Percentiles rank a stretch among this genome's conserved stretches.
phyloP scores from a whole-genome alignment of 2,797 vertebrate species.

The Sciurus vulgaris region DNA sequence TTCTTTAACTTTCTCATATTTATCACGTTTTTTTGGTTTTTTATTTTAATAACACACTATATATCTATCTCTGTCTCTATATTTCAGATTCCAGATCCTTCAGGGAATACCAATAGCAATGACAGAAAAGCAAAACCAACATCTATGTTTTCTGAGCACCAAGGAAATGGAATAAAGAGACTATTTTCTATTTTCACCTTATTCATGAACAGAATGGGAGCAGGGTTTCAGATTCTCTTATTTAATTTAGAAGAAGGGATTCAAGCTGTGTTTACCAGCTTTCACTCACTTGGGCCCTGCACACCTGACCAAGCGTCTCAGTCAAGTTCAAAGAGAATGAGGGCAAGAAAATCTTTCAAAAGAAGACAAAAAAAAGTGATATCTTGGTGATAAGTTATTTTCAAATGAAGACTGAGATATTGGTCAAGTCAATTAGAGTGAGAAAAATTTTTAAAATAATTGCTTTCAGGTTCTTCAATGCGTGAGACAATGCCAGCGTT shows the following conservation, averaged over 20 bases:
- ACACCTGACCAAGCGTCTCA: neutral
- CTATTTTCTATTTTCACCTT: neutral
- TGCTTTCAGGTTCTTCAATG: neutral
- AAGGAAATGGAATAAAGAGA: neutral
- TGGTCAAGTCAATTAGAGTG: neutral
- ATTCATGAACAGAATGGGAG: neutral
- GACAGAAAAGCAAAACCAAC: neutral
- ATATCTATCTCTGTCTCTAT: no score
- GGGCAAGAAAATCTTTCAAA: neutral
- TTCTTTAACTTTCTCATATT: neutral
- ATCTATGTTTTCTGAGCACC: neutral
- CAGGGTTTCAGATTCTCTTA: neutral
- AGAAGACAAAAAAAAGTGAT: neutral
- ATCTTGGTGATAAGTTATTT: neutral
- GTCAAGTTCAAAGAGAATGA: neutral
- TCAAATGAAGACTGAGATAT: neutral
- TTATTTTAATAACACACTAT: neutral
- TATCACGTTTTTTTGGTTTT: neutral
- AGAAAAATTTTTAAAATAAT: neutral
- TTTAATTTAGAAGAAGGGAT: neutral
- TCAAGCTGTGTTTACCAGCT: neutral
- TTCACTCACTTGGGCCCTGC: neutral
- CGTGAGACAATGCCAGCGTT: neutral
- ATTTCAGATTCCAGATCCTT: neutral
- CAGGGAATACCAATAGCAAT: accelerated